Evolutionary conservation across 2,113 vertebrate genomes (phyloP), one percentile per base, ranked within the genome.

Genomic region (Anhinga rufa): DNA sequence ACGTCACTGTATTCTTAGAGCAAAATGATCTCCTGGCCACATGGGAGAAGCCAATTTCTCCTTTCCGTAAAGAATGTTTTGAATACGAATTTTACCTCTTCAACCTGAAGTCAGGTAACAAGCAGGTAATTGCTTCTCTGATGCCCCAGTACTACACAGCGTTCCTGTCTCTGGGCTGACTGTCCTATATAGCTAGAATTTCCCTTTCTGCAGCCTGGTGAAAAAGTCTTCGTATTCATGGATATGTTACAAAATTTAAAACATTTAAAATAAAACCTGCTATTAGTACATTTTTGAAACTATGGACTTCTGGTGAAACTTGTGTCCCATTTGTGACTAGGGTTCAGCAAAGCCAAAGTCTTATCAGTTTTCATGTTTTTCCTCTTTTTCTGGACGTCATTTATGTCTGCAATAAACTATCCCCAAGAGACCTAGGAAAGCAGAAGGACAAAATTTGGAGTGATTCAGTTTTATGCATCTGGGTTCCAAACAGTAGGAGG

Each of bases 1-100:
- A 98, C 2, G 60, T 98, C 96, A 96, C 91, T 31, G 83, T 95
- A 16, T 60, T 75, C 75, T 70, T 89, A 22, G 64, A 97, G 62
- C 84, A 96, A 66, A 94, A 82, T 3, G 42, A 38, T 25, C 96
- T 98, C 31, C 70, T 82, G 51, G 76, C 98, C 58, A 82, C 6
- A 2, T 98, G 98, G 98, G 94, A 95, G 55, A 98, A 98, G 60
- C 98, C 98, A 31, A 18, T 97, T 54, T 97, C 97, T 72, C 80
- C 91, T 51, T 96, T 98, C 36, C 62, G 21, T 1, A 14, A 36
- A 21, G 81, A 86, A 2, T 98, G 97, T 64, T 98, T 98, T 86
- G 83, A 97, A 21, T 98, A 98, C 4, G 95, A 98, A 94, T 93
- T 98, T 79, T 96, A 58, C 44, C 94, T 98, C 77, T 17, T 68